Base-by-base conservation (phyloP, 2,797 vertebrate species). In the Botia almorhae region DNA sequence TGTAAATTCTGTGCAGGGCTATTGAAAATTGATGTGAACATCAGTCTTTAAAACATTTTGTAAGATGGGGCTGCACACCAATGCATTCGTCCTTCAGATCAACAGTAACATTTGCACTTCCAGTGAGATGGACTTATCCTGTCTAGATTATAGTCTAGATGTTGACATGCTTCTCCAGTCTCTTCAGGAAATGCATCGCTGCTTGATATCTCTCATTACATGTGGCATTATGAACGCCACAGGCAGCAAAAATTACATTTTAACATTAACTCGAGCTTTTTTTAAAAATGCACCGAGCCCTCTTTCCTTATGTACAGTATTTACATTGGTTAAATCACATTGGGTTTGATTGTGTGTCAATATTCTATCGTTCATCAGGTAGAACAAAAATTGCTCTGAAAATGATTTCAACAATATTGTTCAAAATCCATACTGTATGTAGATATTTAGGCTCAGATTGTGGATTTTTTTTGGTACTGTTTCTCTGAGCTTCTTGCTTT, bases 181-280 rank as follows among this genome's bases (percentile, higher is more conserved):
- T 61, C 86, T 85, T 55, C 78, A 55, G 81, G 81, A 79, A 78
- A 86, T 71, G 82, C 81, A 82, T 56, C 83, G 80, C 65, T 77
- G 78, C 85, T 87, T 84, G 85, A 87, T 85, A 87, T 85, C 84
- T 89, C 75, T 91, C 85, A 90, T 92, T 90, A 92, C 81, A 51
- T 78, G 51, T 78, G 82, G 81, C 79, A 81, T 80, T 80, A 81
- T 6, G 11, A 82, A 82, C 71, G 84, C 83, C 88, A 85, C 80
- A 74, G 2, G 78, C 60, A 10, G 79, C 82, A 79, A 88, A 84
- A 89, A 91, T 90, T 87, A 87, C 85, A 90, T 69, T 60, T 61
- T 77, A 70, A 84, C 84, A 29, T 72, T 69, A 36, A 76, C 65
- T 78, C 84, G 64, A 29, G 39, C 17, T 26, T 48, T 48, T 26